Evolutionary conservation across 2,113 vertebrate genomes (phyloP).

Genomic region (Tretioscincus oriximinensis): DNA sequence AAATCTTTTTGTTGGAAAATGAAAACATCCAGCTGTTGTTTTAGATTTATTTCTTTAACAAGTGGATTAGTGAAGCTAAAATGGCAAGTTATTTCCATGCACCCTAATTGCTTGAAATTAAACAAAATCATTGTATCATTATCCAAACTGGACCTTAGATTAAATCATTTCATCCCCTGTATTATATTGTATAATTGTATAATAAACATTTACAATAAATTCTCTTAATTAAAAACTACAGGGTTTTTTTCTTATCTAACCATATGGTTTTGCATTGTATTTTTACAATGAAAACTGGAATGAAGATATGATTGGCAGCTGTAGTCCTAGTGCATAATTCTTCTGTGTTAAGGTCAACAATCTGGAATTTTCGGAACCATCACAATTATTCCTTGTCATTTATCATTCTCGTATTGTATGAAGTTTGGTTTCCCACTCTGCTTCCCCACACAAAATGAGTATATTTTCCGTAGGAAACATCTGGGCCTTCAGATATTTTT

Average conservation of each 20-base stretch:
- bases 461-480: background rate
- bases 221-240: conserved; percentile 66
- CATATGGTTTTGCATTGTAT: background rate
- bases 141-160: conserved; percentile 34
- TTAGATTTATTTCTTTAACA: conserved; percentile 39
- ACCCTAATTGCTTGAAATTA: background rate
- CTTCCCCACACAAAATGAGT: too few relatives aligned
- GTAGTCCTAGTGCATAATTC: background rate
- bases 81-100: background rate
- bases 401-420: background rate
- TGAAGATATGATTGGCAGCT: background rate
- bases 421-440: background rate
- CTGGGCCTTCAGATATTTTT: background rate
- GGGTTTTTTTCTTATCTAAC: conserved; percentile 1
- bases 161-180: conserved; percentile 63
- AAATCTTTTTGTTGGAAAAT: background rate
- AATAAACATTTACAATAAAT: conserved; percentile 75
- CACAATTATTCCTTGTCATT: background rate
- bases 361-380: background rate
- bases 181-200: conserved; percentile 73
- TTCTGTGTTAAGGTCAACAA: background rate
- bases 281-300: background rate
- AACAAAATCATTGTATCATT: background rate
- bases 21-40: background rate
- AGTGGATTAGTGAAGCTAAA: conserved; percentile 31